Evolutionary conservation across 2,113 vertebrate genomes (phyloP).

Genomic region (Labrus mixtus): DNA sequence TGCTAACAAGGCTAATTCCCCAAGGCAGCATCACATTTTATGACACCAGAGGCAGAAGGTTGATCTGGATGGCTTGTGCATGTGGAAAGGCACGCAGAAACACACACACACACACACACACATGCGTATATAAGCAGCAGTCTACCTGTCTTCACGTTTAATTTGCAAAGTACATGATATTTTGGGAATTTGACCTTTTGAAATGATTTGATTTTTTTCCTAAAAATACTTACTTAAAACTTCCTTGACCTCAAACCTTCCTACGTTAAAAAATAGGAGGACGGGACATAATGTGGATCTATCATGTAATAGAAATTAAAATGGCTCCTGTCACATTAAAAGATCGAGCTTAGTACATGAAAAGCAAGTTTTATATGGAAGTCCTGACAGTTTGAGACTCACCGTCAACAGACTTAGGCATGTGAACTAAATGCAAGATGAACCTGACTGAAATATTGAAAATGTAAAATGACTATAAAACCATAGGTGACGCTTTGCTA

Average conservation of each 20-base stretch:
- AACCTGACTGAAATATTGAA: neutral
- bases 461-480: too few relatives aligned
- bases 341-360: slow-evolving; percentile 11
- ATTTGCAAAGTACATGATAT: slow-evolving; percentile 30
- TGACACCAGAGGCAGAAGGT: slow-evolving; percentile 55
- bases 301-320: slow-evolving; percentile 33
- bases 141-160: slow-evolving; percentile 22
- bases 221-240: slow-evolving; percentile 6
- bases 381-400: slow-evolving; percentile 14
- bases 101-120: slow-evolving; percentile 1
- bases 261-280: slow-evolving; percentile 14
- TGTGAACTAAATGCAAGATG: slow-evolving; percentile 16
- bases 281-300: slow-evolving; percentile 21
- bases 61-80: slow-evolving; percentile 57
- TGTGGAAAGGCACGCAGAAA: neutral
- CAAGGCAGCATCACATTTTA: slow-evolving; percentile 64
- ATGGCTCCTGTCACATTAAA: slow-evolving; percentile 26
- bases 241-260: slow-evolving; percentile 27
- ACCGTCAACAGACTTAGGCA: slow-evolving; percentile 7
- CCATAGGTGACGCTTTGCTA: too few relatives aligned
- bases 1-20: slow-evolving; percentile 77
- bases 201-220: neutral
- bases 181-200: slow-evolving; percentile 19
- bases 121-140: neutral
- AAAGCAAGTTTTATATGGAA: slow-evolving; percentile 35